Base-by-base conservation (phyloP, 2,113 vertebrate species). In the Thinocorus orbignyianus region DNA sequence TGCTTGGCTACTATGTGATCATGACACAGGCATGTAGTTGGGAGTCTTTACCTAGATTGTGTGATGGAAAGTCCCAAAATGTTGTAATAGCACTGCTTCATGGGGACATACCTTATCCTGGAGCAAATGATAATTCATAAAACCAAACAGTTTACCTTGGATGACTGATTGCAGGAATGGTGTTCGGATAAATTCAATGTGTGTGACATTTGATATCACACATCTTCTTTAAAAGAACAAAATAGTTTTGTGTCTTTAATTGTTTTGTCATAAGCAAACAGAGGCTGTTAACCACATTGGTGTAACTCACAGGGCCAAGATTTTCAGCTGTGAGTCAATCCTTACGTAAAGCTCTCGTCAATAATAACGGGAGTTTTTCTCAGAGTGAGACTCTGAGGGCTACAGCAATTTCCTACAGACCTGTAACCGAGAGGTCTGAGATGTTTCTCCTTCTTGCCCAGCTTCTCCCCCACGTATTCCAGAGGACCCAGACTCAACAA, bases 41-140 rank as follows among this genome's bases (percentile, higher is more conserved):
- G 72, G 52, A 78, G 51, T 15, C 11, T 17, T 58, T 76, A 7
- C 52, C 13, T 4, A 92, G 52, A 49, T 0, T 4, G 17, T 18
- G 6, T 1, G 35, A 61, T 0, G 0, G 19, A 41, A 30, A 71
- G 58, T 15, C 19, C 52, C 5, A 11, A 48, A n/a, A 6, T 13
- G 28, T 72, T 9, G 10, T 5, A 8, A 7, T 1, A 65, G 57
- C 41, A 68, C 31, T 42, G 31, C 51, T 64, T 58, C 19, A 31
- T 2, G 11, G 42, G 35, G 15, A 65, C 22, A 33, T 2, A 41
- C 3, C 2, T 24, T n/a, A 35, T 37, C 65, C 70, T 18, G 54
- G 31, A 48, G 33, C 52, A 61, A 46, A 26, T 0, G 3, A 11
- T 25, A 35, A 74, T 17, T 22, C 19, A 26, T 7, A 25, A 30